Conservation (phyloP, 2,113 vertebrate genomes). For the Cinclus cinclus region DNA sequence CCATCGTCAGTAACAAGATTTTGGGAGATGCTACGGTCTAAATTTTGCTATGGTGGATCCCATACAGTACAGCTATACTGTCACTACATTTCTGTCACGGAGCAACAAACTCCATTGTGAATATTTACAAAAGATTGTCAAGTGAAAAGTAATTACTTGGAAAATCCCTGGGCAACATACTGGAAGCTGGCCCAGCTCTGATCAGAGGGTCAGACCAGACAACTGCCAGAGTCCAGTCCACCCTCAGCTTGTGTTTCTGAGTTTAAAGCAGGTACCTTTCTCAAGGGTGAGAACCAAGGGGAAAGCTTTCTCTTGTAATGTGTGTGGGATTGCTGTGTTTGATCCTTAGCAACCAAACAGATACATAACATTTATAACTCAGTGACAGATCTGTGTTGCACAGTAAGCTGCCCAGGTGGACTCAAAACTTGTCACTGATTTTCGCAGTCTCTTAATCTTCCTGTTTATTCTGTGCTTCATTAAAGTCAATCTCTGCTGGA, state of each 20-base stretch:
- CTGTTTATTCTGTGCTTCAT: constrained; percentile 81
- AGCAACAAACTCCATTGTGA: not conserved
- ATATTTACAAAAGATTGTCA: not conserved
- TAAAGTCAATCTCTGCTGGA: constrained; percentile 77
- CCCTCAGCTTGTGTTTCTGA: not conserved
- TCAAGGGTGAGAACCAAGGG: not conserved
- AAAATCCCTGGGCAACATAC: not conserved
- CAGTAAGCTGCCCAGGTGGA: constrained; percentile 59
- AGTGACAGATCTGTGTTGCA: constrained; percentile 51
- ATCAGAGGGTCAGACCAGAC: not conserved
- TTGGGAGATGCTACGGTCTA: not conserved
- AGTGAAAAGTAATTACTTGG: not conserved
- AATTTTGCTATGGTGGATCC: not conserved
- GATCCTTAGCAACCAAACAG: constrained; percentile 44
- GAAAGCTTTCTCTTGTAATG: not conserved
- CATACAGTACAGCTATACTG: not conserved
- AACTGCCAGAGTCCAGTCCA: not conserved
- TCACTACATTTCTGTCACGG: not conserved
- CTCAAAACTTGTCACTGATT: constrained; percentile 73
- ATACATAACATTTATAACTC: constrained; percentile 28
- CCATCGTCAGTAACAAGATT: not conserved
- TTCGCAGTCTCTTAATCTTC: constrained; percentile 76
- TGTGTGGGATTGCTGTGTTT: not conserved
- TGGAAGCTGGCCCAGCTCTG: not conserved
- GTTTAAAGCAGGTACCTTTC: not conserved